Evolutionary conservation across 2,888 invertebrate genomes (phyloP).

Genomic region (Biston stratarius): DNA sequence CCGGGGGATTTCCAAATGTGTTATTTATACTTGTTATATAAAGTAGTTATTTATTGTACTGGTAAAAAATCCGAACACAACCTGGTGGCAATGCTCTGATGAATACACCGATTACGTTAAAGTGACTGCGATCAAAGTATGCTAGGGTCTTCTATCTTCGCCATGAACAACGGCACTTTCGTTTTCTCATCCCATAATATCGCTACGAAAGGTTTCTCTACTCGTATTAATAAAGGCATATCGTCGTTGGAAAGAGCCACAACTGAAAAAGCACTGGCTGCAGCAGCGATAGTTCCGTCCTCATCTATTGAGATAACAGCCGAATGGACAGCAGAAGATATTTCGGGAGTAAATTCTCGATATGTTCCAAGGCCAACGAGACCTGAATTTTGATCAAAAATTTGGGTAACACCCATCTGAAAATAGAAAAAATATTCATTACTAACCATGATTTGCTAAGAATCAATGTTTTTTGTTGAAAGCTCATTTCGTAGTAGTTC

Average conservation of each 20-base stretch:
- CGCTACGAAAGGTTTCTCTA: slow-evolving; percentile 81
- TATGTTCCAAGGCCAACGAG: slow-evolving; percentile 66
- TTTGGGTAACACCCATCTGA: slow-evolving; percentile 78
- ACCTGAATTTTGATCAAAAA: slow-evolving; percentile 72
- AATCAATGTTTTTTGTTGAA: too few relatives aligned
- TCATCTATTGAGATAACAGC: slow-evolving; percentile 84
- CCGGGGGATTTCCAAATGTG: too few relatives aligned
- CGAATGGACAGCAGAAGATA: slow-evolving; percentile 80
- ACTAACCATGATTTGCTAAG: too few relatives aligned
- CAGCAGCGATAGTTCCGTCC: slow-evolving; percentile 79
- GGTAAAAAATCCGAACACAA: not conserved
- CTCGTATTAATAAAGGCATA: slow-evolving; percentile 65
- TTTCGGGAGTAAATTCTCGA: slow-evolving; percentile 59
- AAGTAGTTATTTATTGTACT: not conserved
- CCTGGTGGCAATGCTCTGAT: not conserved
- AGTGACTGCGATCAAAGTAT: slow-evolving; percentile 16
- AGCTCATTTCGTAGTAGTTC: too few relatives aligned
- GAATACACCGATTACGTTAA: not conserved
- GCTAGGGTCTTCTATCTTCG: slow-evolving; percentile 78
- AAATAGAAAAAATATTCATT: slow-evolving; percentile 38
- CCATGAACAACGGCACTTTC: slow-evolving; percentile 81
- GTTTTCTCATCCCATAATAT: slow-evolving; percentile 78
- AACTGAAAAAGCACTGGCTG: slow-evolving; percentile 74
- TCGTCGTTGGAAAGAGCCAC: slow-evolving; percentile 80
- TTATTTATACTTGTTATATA: not conserved